These are phyloP conservation scores for Drosophila falleni DNA, from an alignment of 2,888 invertebrate species.

Conservation along the genomic window DNA sequence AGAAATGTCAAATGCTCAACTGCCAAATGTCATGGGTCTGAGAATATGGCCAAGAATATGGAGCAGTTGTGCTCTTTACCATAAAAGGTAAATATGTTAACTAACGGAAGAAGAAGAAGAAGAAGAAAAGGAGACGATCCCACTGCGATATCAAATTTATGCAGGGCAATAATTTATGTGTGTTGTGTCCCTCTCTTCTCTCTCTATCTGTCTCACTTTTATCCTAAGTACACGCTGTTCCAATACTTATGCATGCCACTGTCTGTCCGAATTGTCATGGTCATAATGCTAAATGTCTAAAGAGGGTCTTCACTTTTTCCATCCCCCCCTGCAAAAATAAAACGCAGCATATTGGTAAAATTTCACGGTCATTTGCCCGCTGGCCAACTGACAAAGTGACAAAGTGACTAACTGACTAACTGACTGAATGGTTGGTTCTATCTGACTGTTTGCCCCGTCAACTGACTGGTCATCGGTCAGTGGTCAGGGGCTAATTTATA, in stretches of 20 bases:
- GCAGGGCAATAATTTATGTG: constrained; percentile 32
- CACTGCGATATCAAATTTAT: constrained; percentile 52
- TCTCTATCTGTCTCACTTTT: not conserved
- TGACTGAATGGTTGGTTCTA: constrained; percentile 25
- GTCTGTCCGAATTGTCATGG: constrained; percentile 18
- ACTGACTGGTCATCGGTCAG: constrained; percentile 44
- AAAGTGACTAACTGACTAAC: constrained; percentile 31
- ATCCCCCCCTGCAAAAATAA: constrained; percentile 50
- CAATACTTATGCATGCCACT: constrained; percentile 15
- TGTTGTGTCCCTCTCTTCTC: not conserved
- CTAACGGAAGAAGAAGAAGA: constrained; percentile 41
- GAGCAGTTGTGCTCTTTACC: constrained; percentile 62
- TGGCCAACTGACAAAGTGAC: constrained; percentile 42
- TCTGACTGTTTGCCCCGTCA: not conserved
- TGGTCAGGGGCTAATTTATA: constrained; percentile 73
- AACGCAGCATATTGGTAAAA: constrained; percentile 75
- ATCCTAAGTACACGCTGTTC: constrained; percentile 6
- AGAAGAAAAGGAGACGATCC: constrained; percentile 33
- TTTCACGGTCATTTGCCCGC: constrained; percentile 78
- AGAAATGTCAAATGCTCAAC: constrained; percentile 60
- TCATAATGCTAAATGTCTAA: constrained; percentile 23
- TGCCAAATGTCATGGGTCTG: constrained; percentile 54
- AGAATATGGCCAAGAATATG: constrained; percentile 39
- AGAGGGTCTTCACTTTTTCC: constrained; percentile 9
- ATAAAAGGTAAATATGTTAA: constrained; percentile 62